Evolutionary conservation across 2,113 vertebrate genomes (phyloP).

Genomic region (Mastomys coucha): DNA sequence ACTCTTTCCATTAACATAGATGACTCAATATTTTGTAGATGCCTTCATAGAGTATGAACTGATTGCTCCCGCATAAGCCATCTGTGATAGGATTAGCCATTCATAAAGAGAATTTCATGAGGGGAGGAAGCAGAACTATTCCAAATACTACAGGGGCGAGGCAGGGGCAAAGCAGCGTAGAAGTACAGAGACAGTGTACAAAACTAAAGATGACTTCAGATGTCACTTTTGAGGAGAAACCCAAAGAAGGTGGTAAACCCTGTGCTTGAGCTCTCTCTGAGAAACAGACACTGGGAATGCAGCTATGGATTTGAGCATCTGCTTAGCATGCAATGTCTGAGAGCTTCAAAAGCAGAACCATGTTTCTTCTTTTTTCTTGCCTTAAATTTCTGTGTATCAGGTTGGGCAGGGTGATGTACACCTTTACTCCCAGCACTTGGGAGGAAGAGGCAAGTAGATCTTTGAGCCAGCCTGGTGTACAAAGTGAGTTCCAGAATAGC

Average conservation of each 20-base stretch:
- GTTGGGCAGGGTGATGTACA: no score
- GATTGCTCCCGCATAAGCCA: not conserved
- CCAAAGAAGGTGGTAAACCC: not conserved
- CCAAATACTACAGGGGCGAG: not conserved
- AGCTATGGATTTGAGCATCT: not conserved
- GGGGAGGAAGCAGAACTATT: not conserved
- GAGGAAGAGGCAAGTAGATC: not conserved
- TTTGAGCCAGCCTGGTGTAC: not conserved
- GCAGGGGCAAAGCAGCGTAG: not conserved
- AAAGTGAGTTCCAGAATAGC: not conserved
- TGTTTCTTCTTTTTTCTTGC: not conserved
- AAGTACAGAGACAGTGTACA: not conserved
- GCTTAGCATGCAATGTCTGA: not conserved
- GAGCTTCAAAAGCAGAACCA: not conserved
- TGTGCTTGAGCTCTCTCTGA: not conserved
- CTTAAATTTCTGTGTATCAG: not conserved
- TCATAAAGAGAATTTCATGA: not conserved
- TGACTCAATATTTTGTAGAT: not conserved
- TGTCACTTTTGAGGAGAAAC: not conserved
- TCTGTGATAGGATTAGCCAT: not conserved
- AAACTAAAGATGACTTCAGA: not conserved
- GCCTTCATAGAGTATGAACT: not conserved
- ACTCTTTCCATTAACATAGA: not conserved
- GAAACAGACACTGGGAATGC: rapidly evolving
- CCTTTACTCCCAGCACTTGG: not conserved